Evolutionary conservation across 2,797 vertebrate genomes (phyloP).

Genomic region (Syngnathus rostellatus): DNA sequence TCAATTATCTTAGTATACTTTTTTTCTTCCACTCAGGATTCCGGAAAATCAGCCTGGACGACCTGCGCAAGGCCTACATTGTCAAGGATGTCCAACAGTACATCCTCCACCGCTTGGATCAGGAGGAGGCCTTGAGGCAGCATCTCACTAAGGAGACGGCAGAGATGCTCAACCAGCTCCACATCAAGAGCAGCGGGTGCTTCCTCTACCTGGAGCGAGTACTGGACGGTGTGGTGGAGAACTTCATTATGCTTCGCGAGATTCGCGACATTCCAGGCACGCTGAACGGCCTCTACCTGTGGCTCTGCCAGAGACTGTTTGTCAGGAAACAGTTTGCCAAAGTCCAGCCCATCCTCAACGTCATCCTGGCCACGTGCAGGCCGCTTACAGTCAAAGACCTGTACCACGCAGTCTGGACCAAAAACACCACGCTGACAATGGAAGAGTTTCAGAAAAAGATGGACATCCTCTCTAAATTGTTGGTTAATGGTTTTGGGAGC

Average conservation of each 20-base stretch:
- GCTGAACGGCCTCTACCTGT: constrained; percentile 94
- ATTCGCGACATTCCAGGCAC: constrained; percentile 98
- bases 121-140: constrained; percentile 92
- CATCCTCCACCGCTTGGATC: constrained; percentile 93
- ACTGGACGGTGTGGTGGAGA: constrained; percentile 95
- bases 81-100: constrained; percentile 99
- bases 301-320: constrained; percentile 98
- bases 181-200: constrained; percentile 98
- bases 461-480: constrained; percentile 92
- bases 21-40: constrained; percentile 73
- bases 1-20: constrained; percentile 17
- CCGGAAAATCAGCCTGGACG: constrained; percentile 95
- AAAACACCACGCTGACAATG: constrained; percentile 85
- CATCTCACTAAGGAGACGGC: constrained; percentile 98
- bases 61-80: constrained; percentile 94
- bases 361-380: constrained; percentile 90
- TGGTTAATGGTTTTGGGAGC: constrained; percentile 83
- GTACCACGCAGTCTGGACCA: constrained; percentile 95
- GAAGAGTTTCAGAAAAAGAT: constrained; percentile 98
- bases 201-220: constrained; percentile 97
- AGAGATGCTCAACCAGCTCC: constrained; percentile 98
- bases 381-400: constrained; percentile 86
- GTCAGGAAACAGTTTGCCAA: constrained; percentile 98
- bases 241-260: constrained; percentile 94
- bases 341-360: constrained; percentile 94